These are phyloP conservation scores for Heterochromis multidens DNA, from an alignment of 2,113 vertebrate species.

Conservation along the genomic window DNA sequence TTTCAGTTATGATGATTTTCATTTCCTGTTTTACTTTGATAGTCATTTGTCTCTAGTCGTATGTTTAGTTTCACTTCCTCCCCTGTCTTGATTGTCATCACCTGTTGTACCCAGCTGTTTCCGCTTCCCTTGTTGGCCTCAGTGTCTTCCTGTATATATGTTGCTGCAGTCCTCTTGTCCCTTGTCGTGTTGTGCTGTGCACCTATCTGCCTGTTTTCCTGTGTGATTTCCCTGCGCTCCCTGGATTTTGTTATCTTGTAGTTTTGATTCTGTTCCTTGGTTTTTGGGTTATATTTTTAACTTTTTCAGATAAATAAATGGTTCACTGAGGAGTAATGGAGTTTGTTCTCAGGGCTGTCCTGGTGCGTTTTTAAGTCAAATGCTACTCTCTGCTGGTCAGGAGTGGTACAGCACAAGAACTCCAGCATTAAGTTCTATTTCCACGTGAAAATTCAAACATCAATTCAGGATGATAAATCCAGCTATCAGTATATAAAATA, in stretches of 20 bases:
- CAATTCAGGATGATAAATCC: background rate
- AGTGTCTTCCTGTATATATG: background rate
- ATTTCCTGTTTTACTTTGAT: background rate
- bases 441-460: background rate
- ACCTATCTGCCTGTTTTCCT: background rate
- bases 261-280: background rate
- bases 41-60: background rate
- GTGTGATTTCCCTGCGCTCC: background rate
- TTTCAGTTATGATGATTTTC: background rate
- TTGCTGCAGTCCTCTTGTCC: background rate
- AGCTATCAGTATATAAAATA: background rate
- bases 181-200: background rate
- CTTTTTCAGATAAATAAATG: background rate
- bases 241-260: background rate
- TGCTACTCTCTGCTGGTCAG: conserved; percentile 44
- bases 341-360: background rate
- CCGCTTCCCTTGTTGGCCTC: background rate
- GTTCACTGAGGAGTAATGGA: background rate
- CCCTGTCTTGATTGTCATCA: background rate
- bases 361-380: background rate
- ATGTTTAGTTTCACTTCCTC: background rate
- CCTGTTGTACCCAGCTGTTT: background rate
- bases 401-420: background rate
- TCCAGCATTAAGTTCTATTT: too few species aligned
- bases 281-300: background rate